These are phyloP conservation scores for Saccopteryx leptura DNA, from an alignment of 2,113 vertebrate species.

Conservation along the genomic window DNA sequence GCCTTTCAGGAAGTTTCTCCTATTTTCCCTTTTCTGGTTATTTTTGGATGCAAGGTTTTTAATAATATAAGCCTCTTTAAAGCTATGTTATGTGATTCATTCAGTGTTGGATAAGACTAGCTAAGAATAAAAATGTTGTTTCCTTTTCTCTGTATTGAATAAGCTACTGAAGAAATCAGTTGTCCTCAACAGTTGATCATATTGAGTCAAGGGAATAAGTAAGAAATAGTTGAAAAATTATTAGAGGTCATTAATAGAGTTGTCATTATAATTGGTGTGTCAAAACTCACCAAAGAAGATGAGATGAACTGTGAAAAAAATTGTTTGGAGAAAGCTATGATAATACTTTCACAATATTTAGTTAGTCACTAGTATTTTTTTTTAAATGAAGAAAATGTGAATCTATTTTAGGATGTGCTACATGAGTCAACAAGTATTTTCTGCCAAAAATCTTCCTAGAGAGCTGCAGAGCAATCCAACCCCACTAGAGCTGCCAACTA, in stretches of 20 bases:
- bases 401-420: conserved; percentile 58
- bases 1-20: neutral
- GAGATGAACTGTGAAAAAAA: neutral
- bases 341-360: conserved; percentile 64
- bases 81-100: neutral
- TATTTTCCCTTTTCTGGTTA: neutral
- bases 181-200: neutral
- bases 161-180: neutral
- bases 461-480: neutral
- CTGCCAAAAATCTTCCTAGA: conserved; percentile 69
- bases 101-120: neutral
- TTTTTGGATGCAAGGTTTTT: neutral
- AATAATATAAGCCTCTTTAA: neutral
- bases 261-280: neutral
- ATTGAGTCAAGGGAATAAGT: neutral
- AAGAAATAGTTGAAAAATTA: neutral
- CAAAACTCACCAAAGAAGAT: neutral
- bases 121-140: neutral
- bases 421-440: conserved; percentile 63
- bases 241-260: neutral
- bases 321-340: conserved; percentile 12
- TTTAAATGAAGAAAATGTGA: conserved; percentile 17
- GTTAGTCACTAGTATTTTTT: conserved; percentile 32
- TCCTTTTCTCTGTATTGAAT: neutral
- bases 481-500: neutral